Conservation (phyloP, 2,113 vertebrate species). For the Sander vitreus region DNA sequence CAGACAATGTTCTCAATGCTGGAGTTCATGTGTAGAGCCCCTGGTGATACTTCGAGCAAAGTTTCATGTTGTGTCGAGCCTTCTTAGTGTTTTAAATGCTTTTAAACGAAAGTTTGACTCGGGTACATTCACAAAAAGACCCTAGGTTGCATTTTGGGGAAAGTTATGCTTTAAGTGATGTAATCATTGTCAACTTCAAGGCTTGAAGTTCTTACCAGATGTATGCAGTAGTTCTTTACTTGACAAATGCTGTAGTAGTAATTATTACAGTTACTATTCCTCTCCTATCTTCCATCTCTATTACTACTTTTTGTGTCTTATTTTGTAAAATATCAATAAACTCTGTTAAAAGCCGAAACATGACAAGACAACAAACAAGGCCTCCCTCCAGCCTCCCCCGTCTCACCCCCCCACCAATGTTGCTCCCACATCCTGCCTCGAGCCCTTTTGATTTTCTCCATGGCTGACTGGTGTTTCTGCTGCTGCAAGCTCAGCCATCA, state of each 20-base stretch:
- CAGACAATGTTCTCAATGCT: too few relatives aligned
- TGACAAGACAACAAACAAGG: slow-evolving; percentile 29
- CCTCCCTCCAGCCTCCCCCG: slow-evolving; percentile 51
- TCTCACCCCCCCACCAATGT: slow-evolving; percentile 74
- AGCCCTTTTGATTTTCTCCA: slow-evolving; percentile 76
- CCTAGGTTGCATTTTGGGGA: too few relatives aligned
- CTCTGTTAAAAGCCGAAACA: not conserved
- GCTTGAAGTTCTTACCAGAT: not conserved
- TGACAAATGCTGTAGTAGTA: not conserved
- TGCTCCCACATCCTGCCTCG: slow-evolving; percentile 81
- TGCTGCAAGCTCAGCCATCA: slow-evolving; percentile 86
- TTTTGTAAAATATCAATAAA: slow-evolving; percentile 22
- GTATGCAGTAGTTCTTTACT: not conserved
- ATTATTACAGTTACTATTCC: not conserved
- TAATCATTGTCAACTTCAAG: not conserved
- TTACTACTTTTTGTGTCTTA: not conserved
- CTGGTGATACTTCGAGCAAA: too few relatives aligned
- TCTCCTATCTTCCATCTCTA: not conserved
- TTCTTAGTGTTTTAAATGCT: too few relatives aligned
- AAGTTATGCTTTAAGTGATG: not conserved
- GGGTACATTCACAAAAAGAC: too few relatives aligned
- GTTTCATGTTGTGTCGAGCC: too few relatives aligned
- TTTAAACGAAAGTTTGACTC: too few relatives aligned
- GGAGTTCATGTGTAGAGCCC: too few relatives aligned
- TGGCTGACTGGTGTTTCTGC: slow-evolving; percentile 77